Conservation (phyloP, 2,113 vertebrate genomes). For the cattle (Bos taurus) region DNA sequence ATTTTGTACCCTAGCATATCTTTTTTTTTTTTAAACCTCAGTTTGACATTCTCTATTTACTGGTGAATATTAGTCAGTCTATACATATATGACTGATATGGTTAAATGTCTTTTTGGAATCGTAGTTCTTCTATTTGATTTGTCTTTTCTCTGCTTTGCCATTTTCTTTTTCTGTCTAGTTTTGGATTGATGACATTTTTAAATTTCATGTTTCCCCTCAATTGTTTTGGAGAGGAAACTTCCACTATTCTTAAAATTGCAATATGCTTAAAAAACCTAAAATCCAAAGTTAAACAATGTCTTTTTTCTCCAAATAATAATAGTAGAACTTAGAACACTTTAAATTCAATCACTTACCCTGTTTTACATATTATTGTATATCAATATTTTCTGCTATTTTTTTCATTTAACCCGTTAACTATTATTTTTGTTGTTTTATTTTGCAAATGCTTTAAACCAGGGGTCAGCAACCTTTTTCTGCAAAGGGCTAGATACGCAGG, state of each 20-base stretch:
- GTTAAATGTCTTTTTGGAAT: neutral
- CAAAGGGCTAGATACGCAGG: neutral
- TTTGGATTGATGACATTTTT: neutral
- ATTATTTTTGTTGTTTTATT: neutral
- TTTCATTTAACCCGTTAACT: neutral
- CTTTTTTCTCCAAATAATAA: neutral
- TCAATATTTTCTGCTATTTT: neutral
- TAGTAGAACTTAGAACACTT: neutral
- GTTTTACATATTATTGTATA: neutral
- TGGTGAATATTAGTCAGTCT: neutral
- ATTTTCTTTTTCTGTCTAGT: neutral
- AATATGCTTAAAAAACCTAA: neutral
- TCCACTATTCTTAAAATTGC: neutral
- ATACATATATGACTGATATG: neutral
- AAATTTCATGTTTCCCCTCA: neutral
- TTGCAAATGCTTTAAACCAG: neutral
- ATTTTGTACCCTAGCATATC: neutral
- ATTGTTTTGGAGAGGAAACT: neutral
- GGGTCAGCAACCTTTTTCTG: neutral
- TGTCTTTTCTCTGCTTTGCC: neutral
- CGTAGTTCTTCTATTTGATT: neutral
- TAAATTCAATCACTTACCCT: neutral
- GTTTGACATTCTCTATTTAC: neutral
- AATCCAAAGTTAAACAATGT: neutral
- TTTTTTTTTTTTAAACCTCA: neutral